Percentiles rank a stretch among this genome's conserved stretches.
Evolutionary conservation across 1,140 invertebrate genomes (phyloP).

Genomic region (Leguminivora glycinivorella): DNA sequence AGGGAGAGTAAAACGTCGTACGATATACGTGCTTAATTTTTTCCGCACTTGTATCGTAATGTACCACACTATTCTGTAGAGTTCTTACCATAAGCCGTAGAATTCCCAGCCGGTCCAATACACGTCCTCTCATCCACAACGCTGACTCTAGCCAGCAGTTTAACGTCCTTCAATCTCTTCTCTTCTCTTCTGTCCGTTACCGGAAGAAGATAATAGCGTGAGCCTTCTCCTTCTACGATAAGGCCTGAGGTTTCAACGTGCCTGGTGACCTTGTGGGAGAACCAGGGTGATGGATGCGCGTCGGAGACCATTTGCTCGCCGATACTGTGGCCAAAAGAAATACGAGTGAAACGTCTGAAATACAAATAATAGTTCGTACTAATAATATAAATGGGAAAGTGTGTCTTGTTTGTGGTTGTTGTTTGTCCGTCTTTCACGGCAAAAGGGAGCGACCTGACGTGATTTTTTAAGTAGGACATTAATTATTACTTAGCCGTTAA

Average conservation of each 20-base stretch:
- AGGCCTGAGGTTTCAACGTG: constrained; percentile 44
- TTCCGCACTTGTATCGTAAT: too few species aligned
- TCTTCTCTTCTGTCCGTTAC: constrained; percentile 44
- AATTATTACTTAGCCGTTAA: too few species aligned
- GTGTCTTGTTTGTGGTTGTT: too few species aligned
- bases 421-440: too few species aligned
- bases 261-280: constrained; percentile 48
- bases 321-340: constrained; percentile 45
- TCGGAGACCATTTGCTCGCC: constrained; percentile 67
- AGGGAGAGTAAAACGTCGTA: too few species aligned
- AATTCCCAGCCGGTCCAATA: constrained; percentile 61
- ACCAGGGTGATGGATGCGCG: constrained; percentile 62
- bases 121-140: constrained; percentile 65
- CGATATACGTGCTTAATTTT: too few species aligned
- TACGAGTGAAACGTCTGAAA: background rate
- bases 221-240: constrained; percentile 49
- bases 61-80: too few species aligned
- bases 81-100: constrained; percentile 60
- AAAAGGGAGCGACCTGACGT: too few species aligned
- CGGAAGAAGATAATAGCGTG: constrained; percentile 52
- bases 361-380: too few species aligned
- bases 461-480: too few species aligned
- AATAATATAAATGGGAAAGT: too few species aligned
- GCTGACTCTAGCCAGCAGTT: constrained; percentile 60
- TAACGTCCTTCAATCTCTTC: constrained; percentile 48